Conservation (phyloP, 2,113 vertebrate genomes). For the Narcine bancroftii region DNA sequence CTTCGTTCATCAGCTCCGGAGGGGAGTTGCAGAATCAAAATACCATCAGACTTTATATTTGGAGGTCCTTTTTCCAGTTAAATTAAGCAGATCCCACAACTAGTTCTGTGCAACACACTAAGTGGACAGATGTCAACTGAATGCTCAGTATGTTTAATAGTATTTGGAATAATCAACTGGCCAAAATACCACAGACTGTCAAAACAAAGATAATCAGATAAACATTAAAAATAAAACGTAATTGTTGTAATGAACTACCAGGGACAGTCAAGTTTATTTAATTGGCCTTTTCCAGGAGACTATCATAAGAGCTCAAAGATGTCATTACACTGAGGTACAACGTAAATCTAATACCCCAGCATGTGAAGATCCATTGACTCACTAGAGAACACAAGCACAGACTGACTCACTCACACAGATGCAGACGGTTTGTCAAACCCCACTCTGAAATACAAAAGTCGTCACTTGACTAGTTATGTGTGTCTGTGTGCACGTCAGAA, state of each 20-base stretch:
- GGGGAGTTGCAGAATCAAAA: not conserved
- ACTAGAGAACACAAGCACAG: no score
- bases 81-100: not conserved
- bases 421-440: not conserved
- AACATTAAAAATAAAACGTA: not conserved
- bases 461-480: not conserved
- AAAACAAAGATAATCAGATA: not conserved
- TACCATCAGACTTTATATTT: not conserved
- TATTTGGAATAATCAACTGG: not conserved
- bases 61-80: not conserved
- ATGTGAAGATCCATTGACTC: not conserved
- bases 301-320: not conserved
- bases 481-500: not conserved
- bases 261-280: not conserved
- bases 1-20: not conserved
- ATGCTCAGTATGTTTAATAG: not conserved
- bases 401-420: no score
- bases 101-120: not conserved
- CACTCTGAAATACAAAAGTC: not conserved
- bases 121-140: not conserved
- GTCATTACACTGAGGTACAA: not conserved
- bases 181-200: not conserved
- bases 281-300: not conserved
- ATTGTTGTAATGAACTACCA: not conserved
- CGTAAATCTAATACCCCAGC: not conserved